Evolutionary conservation across 2,888 invertebrate genomes (phyloP).

Genomic region (Volucella inanis): DNA sequence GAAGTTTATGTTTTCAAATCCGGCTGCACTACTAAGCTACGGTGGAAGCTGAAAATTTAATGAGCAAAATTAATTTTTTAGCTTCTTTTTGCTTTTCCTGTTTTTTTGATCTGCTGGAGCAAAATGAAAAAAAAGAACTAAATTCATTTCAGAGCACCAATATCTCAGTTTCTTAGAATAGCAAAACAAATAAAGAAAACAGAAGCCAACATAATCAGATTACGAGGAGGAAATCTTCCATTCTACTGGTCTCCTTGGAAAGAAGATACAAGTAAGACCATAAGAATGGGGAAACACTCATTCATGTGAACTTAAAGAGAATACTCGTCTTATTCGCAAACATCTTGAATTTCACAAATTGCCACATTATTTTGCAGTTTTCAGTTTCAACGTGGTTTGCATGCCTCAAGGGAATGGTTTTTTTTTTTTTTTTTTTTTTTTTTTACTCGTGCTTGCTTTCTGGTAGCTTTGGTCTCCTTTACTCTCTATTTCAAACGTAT

Average conservation of each 20-base stretch:
- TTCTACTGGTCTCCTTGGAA: constrained; percentile 14
- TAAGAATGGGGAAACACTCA: constrained; percentile 28
- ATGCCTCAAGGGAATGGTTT: constrained; percentile 23
- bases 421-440: not conserved
- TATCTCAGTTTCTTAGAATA: constrained; percentile 44
- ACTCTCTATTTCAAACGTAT: constrained; percentile 13
- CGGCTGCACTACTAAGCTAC: not conserved
- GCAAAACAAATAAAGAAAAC: constrained; percentile 36
- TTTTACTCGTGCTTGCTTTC: not conserved
- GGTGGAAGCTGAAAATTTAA: constrained; percentile 62
- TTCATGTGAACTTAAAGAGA: constrained; percentile 24
- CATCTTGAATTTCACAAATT: constrained; percentile 69
- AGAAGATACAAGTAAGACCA: constrained; percentile 8
- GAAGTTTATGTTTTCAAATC: too few species aligned
- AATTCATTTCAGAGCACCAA: constrained; percentile 22
- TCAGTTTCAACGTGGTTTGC: constrained; percentile 39
- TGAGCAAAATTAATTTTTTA: constrained; percentile 62
- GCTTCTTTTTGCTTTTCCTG: constrained; percentile 1
- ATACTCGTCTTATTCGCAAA: constrained; percentile 14
- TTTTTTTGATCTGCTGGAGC: not conserved
- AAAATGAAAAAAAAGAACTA: not conserved
- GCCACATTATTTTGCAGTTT: constrained; percentile 66
- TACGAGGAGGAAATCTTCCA: constrained; percentile 54
- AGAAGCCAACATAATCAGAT: constrained; percentile 66
- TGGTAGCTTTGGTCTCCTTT: not conserved